Evolutionary conservation across 1,140 invertebrate genomes (phyloP).

Genomic region (Drosophila nikananu): DNA sequence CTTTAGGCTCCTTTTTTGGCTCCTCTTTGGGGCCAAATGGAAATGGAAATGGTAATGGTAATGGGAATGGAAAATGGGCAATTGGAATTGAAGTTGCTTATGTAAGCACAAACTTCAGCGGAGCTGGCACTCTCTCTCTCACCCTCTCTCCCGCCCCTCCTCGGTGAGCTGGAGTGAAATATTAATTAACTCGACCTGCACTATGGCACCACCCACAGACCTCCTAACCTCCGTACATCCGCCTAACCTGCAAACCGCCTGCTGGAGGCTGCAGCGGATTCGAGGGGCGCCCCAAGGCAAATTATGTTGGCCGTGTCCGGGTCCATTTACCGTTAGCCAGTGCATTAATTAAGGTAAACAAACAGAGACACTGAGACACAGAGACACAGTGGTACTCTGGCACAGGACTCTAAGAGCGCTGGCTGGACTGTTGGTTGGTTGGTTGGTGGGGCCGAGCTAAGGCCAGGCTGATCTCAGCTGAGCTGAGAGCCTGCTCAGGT

Average conservation of each 20-base stretch:
- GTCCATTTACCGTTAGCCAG: conserved; percentile 50
- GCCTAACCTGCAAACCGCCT: background rate
- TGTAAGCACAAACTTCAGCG: conserved; percentile 38
- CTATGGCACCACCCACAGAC: background rate
- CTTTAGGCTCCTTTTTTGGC: conserved; percentile 31
- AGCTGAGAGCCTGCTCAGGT: conserved; percentile 8
- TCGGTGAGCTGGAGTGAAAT: conserved; percentile 51
- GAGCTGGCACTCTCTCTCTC: conserved; percentile 1
- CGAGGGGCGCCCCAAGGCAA: conserved; percentile 28
- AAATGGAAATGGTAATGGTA: conserved; percentile 15
- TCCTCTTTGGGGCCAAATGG: conserved; percentile 15
- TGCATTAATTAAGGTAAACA: conserved; percentile 83
- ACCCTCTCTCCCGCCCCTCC: too few species aligned
- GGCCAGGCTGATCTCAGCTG: conserved; percentile 15
- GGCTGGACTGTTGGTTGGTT: background rate
- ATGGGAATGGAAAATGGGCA: conserved; percentile 15
- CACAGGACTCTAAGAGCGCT: background rate
- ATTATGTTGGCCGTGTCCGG: conserved; percentile 46
- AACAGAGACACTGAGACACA: conserved; percentile 48
- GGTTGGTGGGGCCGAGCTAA: background rate
- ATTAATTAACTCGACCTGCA: conserved; percentile 69
- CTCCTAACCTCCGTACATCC: background rate
- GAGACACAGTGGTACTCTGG: conserved; percentile 22
- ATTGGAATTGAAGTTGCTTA: conserved; percentile 50
- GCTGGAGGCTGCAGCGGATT: conserved; percentile 31